Percentiles rank a stretch among this genome's conserved stretches.
Evolutionary conservation across 2,888 invertebrate genomes (phyloP).

Genomic region (Cataglyphis altisquamis): DNA sequence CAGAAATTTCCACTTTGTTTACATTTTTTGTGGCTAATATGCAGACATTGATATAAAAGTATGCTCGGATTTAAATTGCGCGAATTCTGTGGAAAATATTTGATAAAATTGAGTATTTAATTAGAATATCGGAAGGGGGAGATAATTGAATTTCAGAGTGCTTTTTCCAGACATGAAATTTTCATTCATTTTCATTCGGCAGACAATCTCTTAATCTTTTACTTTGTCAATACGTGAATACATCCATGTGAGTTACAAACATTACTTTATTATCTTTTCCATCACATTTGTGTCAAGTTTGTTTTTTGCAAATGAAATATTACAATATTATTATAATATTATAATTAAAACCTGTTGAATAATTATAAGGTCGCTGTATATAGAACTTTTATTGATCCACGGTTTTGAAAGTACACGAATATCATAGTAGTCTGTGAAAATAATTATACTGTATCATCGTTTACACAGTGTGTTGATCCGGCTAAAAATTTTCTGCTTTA

Average conservation of each 20-base stretch:
- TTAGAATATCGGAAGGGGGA: conserved; percentile 78
- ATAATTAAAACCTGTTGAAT: conserved; percentile 16
- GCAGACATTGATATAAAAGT: conserved; percentile 57
- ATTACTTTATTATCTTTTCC: conserved; percentile 64
- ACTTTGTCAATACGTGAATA: conserved; percentile 76
- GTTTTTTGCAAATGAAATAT: conserved; percentile 19
- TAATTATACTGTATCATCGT: neutral
- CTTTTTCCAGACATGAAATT: conserved; percentile 68
- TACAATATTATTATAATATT: neutral
- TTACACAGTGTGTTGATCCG: neutral
- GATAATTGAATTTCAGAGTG: conserved; percentile 78
- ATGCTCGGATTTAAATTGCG: conserved; percentile 66
- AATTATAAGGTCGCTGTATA: conserved; percentile 8
- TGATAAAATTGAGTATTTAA: conserved; percentile 82
- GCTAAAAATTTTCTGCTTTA: neutral
- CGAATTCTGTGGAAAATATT: conserved; percentile 60
- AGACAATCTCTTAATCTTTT: conserved; percentile 81
- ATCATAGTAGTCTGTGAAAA: neutral
- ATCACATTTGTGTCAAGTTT: conserved; percentile 29
- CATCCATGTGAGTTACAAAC: conserved; percentile 69
- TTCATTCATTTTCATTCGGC: conserved; percentile 59
- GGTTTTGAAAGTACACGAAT: neutral
- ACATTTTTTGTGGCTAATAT: conserved; percentile 2
- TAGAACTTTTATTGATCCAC: neutral
- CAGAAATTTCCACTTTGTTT: conserved; percentile 29